Evolutionary conservation across 2,888 invertebrate species (phyloP).

Genomic region (Lydus trimaculatus): DNA sequence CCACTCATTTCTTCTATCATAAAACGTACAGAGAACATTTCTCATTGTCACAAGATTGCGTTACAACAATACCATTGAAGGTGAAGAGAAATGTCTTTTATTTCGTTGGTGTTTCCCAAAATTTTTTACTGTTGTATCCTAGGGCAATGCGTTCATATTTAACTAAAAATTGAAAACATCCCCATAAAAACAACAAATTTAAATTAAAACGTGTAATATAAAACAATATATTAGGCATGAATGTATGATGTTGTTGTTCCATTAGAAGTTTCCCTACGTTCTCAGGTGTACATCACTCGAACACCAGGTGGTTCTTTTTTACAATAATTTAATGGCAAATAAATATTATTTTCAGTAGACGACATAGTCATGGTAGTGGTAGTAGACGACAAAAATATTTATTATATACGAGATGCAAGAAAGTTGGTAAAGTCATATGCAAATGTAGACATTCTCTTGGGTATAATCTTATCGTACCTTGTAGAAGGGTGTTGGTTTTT

Average conservation of each 20-base stretch:
- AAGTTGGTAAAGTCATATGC: conserved; percentile 31
- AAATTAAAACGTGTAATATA: too few relatives aligned
- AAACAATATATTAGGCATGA: too few relatives aligned
- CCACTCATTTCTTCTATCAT: neutral
- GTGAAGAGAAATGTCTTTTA: too few relatives aligned
- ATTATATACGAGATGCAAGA: neutral
- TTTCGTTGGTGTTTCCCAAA: neutral
- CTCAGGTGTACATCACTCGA: conserved; percentile 6
- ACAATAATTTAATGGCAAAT: neutral
- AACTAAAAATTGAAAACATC: neutral
- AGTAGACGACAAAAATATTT: neutral
- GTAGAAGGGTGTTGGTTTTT: conserved; percentile 14
- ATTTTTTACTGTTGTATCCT: too few relatives aligned
- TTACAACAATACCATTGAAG: neutral
- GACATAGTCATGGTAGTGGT: too few relatives aligned
- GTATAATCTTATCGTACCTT: conserved; percentile 16
- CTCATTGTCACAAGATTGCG: neutral
- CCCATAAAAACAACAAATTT: too few relatives aligned
- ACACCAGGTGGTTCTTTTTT: neutral
- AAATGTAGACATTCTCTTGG: conserved; percentile 26
- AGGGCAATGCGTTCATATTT: too few relatives aligned
- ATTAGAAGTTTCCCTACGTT: neutral
- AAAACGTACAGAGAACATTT: neutral
- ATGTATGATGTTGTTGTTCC: neutral
- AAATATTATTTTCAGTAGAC: neutral